These are phyloP conservation scores for Drosophila incognita DNA, from an alignment of 2,888 invertebrate species.

Conservation along the genomic window DNA sequence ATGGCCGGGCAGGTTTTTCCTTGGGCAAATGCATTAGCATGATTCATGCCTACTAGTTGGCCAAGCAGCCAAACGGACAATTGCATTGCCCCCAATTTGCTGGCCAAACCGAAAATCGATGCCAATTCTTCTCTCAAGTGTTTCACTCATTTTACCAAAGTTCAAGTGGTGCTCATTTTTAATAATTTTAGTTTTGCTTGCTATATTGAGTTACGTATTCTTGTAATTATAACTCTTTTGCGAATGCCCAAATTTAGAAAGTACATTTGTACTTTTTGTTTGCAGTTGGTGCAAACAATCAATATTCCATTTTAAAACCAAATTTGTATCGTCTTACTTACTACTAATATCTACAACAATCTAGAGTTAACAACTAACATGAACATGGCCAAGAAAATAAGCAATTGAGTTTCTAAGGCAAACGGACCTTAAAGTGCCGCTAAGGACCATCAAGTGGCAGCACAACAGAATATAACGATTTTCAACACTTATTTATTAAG, in stretches of 20 bases:
- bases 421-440: background rate
- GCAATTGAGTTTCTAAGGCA: background rate
- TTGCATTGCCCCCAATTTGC: conserved; percentile 46
- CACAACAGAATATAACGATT: conserved; percentile 16
- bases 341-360: background rate
- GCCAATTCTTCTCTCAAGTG: conserved; percentile 52
- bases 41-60: conserved; percentile 56
- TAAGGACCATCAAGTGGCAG: background rate
- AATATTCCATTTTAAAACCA: background rate
- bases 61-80: conserved; percentile 21
- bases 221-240: conserved; percentile 8
- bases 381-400: background rate
- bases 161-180: conserved; percentile 57
- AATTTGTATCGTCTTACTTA: background rate
- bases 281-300: background rate
- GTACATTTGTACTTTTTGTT: background rate
- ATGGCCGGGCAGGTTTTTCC: conserved; percentile 65
- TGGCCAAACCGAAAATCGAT: conserved; percentile 59
- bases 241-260: conserved; percentile 9
- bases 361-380: background rate
- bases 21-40: conserved; percentile 71
- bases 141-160: conserved; percentile 48
- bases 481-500: conserved; percentile 33
- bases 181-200: conserved; percentile 21
- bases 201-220: background rate